Evolutionary conservation across 92 coral and sea anemone genomes (phyloP).

Genomic region (Actinernus sp.): DNA sequence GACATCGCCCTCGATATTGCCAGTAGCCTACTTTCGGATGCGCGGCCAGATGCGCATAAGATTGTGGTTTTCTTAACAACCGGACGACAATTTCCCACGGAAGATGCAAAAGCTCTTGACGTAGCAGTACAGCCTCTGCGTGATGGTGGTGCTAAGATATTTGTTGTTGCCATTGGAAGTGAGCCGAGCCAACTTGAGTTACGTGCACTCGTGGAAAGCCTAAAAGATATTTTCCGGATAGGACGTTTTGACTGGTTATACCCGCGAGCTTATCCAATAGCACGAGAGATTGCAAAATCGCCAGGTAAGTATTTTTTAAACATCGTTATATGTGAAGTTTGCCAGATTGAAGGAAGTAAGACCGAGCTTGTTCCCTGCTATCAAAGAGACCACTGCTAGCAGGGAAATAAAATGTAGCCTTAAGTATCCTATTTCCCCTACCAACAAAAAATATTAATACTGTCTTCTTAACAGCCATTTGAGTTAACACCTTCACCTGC

Average conservation of each 20-base stretch:
- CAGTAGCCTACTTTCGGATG: constrained; percentile 38
- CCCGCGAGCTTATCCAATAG: constrained; percentile 35
- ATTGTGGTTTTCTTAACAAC: constrained; percentile 43
- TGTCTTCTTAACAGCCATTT: too few species aligned
- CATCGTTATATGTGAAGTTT: too few species aligned
- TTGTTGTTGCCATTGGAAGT: constrained; percentile 60
- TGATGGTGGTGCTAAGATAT: constrained; percentile 50
- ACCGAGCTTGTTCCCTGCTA: too few species aligned
- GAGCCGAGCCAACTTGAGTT: constrained; percentile 14
- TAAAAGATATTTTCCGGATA: constrained; percentile 29
- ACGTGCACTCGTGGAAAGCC: constrained; percentile 14
- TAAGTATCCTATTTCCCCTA: too few species aligned
- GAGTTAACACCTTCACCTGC: too few species aligned
- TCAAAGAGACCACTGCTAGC: too few species aligned
- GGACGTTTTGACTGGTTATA: constrained; percentile 42
- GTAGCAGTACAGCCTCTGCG: constrained; percentile 31
- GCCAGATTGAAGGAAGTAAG: too few species aligned
- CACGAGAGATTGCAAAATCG: constrained; percentile 22
- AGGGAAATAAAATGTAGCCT: too few species aligned
- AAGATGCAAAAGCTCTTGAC: constrained; percentile 23
- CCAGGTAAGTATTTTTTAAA: constrained; percentile 27
- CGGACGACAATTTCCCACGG: constrained; percentile 31
- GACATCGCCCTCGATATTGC: constrained; percentile 72
- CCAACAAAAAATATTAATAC: too few species aligned
- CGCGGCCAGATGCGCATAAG: constrained; percentile 50